Conservation (phyloP, 2,888 invertebrate genomes). For the Cryptocephalus primarius region DNA sequence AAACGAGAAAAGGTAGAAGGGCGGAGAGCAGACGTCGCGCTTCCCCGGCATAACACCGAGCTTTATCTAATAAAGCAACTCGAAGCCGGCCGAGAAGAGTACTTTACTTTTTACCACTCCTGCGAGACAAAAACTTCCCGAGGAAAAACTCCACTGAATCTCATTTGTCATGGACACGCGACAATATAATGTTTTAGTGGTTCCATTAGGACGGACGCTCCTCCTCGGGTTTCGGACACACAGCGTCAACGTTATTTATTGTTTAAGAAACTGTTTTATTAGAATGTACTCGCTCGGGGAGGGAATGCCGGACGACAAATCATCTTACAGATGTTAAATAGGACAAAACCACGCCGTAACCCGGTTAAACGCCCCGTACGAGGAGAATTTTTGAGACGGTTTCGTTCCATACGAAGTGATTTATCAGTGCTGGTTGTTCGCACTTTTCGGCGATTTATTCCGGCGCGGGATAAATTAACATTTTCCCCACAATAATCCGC, state of each 20-base stretch:
- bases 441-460: too few species aligned
- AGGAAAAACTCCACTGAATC: slow-evolving; percentile 20
- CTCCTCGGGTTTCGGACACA: slow-evolving; percentile 13
- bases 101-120: slow-evolving; percentile 23
- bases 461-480: too few species aligned
- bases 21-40: not conserved
- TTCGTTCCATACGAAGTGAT: too few species aligned
- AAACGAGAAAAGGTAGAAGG: not conserved
- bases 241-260: slow-evolving; percentile 18
- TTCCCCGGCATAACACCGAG: slow-evolving; percentile 15
- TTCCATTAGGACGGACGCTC: slow-evolving; percentile 17
- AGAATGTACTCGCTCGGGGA: slow-evolving; percentile 3
- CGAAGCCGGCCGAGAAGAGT: slow-evolving; percentile 13
- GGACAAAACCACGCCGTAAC: too few species aligned
- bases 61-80: slow-evolving; percentile 20
- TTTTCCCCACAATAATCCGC: too few species aligned
- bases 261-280: slow-evolving; percentile 12
- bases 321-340: not conserved
- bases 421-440: too few species aligned
- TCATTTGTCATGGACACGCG: slow-evolving; percentile 24
- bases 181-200: slow-evolving; percentile 26
- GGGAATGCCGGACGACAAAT: not conserved
- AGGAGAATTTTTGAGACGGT: too few species aligned
- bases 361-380: too few species aligned
- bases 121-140: slow-evolving; percentile 20